Evolutionary conservation across 1,140 invertebrate species (phyloP).

Genomic region (Plodia interpunctella): DNA sequence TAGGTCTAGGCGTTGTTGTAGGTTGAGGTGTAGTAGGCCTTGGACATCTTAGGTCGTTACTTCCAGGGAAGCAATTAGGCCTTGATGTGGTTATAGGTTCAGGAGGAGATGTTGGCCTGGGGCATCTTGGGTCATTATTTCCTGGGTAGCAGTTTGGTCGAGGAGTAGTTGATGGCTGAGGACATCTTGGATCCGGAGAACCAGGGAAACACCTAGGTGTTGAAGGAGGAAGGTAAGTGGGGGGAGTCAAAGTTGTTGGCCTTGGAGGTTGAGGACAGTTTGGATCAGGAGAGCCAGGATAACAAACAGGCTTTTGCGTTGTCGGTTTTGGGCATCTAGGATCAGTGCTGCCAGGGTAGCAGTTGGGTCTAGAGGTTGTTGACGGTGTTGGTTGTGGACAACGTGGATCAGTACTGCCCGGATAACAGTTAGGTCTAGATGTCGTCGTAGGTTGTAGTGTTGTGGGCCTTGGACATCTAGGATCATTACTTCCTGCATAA

Average conservation of each 20-base stretch:
- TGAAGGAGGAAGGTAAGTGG: background rate
- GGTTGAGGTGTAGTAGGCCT: constrained; percentile 33
- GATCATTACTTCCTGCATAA: too few species aligned
- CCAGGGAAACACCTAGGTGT: background rate
- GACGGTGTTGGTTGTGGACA: too few species aligned
- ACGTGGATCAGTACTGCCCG: too few species aligned
- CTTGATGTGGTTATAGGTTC: constrained; percentile 12
- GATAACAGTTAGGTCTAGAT: too few species aligned
- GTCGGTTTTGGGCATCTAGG: too few species aligned
- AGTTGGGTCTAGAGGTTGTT: too few species aligned
- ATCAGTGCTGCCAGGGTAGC: too few species aligned
- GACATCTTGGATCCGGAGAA: constrained; percentile 26
- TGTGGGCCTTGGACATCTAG: too few species aligned
- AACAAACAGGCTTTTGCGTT: too few species aligned
- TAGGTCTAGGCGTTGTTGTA: constrained; percentile 35
- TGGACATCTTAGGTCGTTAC: constrained; percentile 47
- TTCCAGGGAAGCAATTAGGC: constrained; percentile 40
- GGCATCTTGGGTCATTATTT: constrained; percentile 59
- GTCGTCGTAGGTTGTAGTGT: too few species aligned
- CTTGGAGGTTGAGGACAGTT: background rate
- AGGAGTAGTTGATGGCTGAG: constrained; percentile 28
- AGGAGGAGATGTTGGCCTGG: constrained; percentile 39
- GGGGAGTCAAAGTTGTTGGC: background rate
- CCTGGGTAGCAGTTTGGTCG: constrained; percentile 52
- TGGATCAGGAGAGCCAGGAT: background rate